phyloP scores from a whole-genome alignment of 2,888 invertebrate species.

The Vanessa cardui region DNA sequence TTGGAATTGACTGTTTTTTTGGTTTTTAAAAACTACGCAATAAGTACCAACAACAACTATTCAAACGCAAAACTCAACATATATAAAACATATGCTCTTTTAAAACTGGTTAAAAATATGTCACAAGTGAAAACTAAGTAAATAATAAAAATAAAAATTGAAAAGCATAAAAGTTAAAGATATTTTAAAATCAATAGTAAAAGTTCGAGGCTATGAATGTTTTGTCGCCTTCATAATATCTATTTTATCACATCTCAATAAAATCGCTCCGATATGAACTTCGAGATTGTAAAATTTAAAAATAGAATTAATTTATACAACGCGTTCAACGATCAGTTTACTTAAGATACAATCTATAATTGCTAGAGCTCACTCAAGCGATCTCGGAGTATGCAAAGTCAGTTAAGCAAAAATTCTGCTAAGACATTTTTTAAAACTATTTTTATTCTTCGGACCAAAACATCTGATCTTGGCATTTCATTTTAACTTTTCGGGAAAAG shows the following conservation, averaged over 20 bases:
- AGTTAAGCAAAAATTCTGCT: slow-evolving; percentile 20
- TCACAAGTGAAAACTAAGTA: no score
- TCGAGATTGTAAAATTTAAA: slow-evolving; percentile 1
- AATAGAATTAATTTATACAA: slow-evolving; percentile 20
- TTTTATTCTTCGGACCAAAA: not conserved
- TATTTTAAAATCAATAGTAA: no score
- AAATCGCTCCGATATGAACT: not conserved
- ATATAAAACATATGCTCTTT: no score
- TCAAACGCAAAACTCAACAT: no score
- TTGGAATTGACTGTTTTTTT: no score
- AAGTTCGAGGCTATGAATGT: not conserved
- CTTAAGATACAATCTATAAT: slow-evolving; percentile 27
- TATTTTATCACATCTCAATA: not conserved
- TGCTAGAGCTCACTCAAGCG: slow-evolving; percentile 24
- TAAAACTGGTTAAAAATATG: no score
- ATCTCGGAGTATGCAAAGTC: slow-evolving; percentile 23
- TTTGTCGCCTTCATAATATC: not conserved
- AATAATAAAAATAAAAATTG: no score
- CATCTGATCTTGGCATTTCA: slow-evolving; percentile 11
- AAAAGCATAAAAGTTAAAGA: no score
- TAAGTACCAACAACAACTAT: no score
- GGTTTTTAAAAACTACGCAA: no score
- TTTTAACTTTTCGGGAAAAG: slow-evolving; percentile 11
- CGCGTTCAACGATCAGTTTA: slow-evolving; percentile 23
- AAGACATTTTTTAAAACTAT: slow-evolving; percentile 11